Evolutionary conservation across 2,113 vertebrate genomes (phyloP).

Genomic region (Oncorhynchus tshawytscha): DNA sequence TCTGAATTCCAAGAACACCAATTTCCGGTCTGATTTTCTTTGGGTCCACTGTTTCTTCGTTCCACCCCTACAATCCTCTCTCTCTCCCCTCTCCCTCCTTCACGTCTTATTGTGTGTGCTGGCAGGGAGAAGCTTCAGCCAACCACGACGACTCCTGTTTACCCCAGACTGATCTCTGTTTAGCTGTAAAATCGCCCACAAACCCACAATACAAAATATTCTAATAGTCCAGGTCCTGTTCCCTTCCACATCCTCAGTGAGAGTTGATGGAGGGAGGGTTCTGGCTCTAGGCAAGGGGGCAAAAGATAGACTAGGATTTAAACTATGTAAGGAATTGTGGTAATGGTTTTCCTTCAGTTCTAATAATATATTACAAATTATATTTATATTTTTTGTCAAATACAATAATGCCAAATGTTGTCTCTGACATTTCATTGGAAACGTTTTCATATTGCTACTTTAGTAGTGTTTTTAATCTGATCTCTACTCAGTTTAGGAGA

Average conservation of each 20-base stretch:
- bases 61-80: neutral
- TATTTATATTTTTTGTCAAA: neutral
- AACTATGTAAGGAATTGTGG: neutral
- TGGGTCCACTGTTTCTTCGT: neutral
- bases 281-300: neutral
- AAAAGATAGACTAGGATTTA: neutral
- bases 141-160: conserved; percentile 41
- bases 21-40: conserved; percentile 22
- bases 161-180: conserved; percentile 41
- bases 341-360: too few species aligned
- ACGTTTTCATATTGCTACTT: too few species aligned
- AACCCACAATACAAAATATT: conserved; percentile 43
- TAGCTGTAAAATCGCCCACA: conserved; percentile 36
- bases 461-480: neutral
- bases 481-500: neutral
- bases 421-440: too few species aligned
- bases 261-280: neutral
- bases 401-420: too few species aligned
- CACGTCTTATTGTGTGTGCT: conserved; percentile 35
- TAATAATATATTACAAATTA: too few species aligned
- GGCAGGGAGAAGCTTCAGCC: conserved; percentile 36
- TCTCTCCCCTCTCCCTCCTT: neutral
- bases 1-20: conserved; percentile 13
- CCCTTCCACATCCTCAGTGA: conserved; percentile 11
- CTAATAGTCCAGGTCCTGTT: conserved; percentile 31